Base-by-base conservation (phyloP, 2,888 invertebrate genomes). In the Dryocosmus kuriphilus region DNA sequence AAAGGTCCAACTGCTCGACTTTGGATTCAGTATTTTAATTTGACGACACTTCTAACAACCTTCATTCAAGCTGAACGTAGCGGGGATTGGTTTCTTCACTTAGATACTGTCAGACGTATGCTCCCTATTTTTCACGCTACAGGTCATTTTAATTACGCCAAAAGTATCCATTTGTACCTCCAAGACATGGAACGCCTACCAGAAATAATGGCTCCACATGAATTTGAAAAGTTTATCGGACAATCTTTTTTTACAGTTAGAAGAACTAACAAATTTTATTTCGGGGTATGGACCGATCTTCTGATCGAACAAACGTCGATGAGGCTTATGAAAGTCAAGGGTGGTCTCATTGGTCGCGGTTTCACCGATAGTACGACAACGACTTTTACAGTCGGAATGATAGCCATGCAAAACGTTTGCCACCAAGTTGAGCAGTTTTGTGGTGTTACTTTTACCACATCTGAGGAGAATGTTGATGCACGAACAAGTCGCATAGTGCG, bases 281-380 rank as follows among this genome's bases (percentile, higher is more conserved):
- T 2, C 7, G 46, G 73, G 9, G n/a, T 73, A 24, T 46, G 46
- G n/a, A 38, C 73, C 27, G 73, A 73, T 73, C 38, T 46, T 27
- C n/a, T 41, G 27, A 73, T 73, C 19, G 73, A 73, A 41, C 46
- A 46, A 35, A 38, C 41, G 19, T 46, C 46, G 27, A 73, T 46
- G 73, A 73, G 46, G 27, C 41, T 27, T 16, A 41, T 73, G 7
- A 3, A 46, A 41, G 41, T 27, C 16, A 27, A 11, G 46, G 27
- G 73, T 41, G 73, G 73, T 9, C 14, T 73, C 41, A 73, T 41
- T 73, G 19, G 27, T 2, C 73, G 11, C 11, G 51, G 27, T 27
- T 35, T 73, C 24, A 46, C 73, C 9, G 73, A 41, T n/a, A 46
- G 41, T 24, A 46, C 51, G 11, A 35, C 41, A 19, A 27, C 41